Conservation (phyloP, 2,888 invertebrate genomes). For the Onthophagus sagittarius region DNA sequence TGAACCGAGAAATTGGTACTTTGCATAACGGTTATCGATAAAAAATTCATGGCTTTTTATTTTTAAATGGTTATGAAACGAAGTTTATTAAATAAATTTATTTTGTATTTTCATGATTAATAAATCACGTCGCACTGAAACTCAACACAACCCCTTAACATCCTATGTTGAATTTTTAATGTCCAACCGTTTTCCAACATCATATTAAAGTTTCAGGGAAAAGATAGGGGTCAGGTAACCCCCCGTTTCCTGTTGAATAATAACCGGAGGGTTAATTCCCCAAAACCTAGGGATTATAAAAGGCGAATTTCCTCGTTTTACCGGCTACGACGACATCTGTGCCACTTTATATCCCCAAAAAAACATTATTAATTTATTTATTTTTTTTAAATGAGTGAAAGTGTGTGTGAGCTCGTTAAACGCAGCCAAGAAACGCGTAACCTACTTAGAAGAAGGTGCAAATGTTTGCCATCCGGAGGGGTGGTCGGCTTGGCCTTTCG, state of each 20-base stretch:
- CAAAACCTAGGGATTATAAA: neutral
- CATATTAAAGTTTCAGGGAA: slow-evolving; percentile 7
- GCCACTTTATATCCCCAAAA: slow-evolving; percentile 17
- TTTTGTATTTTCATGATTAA: too few species aligned
- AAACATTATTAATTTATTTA: too few species aligned
- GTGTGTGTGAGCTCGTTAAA: slow-evolving; percentile 5
- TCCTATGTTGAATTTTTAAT: slow-evolving; percentile 1
- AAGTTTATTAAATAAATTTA: too few species aligned
- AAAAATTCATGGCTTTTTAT: neutral
- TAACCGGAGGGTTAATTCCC: slow-evolving; percentile 4
- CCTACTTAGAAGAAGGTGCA: slow-evolving; percentile 22
- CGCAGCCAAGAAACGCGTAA: slow-evolving; percentile 2
- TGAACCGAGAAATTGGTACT: neutral
- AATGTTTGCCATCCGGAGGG: slow-evolving; percentile 28
- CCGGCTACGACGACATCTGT: slow-evolving; percentile 17
- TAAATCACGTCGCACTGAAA: too few species aligned
- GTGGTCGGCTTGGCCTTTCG: slow-evolving; percentile 29
- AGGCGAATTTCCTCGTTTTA: neutral
- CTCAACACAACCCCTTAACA: too few species aligned
- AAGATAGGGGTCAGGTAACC: neutral
- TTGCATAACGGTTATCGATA: neutral
- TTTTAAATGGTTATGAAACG: too few species aligned
- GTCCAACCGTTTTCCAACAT: slow-evolving; percentile 1
- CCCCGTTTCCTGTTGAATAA: slow-evolving; percentile 7
- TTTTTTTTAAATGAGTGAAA: neutral